Percentiles rank a stretch among this genome's conserved stretches.
Evolutionary conservation across 2,797 vertebrate genomes (phyloP).

Genomic region (Amblyraja radiata): DNA sequence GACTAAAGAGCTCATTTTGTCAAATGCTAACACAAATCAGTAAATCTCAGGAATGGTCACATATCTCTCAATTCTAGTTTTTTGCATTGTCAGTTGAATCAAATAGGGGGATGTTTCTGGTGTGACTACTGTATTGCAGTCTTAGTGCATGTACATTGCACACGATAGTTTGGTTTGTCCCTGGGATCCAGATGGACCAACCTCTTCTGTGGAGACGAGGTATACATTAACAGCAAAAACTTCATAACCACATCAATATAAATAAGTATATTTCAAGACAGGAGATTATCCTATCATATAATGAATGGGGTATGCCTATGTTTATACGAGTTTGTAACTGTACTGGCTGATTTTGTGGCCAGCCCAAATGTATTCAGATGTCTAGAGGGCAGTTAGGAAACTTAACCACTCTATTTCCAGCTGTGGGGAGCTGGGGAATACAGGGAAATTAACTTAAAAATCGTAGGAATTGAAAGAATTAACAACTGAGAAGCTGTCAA

Average conservation of each 20-base stretch:
- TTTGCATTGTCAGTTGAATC: neutral
- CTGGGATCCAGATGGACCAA: constrained; percentile 4
- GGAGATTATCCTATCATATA: neutral
- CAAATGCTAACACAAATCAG: too few species aligned
- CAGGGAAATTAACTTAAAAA: neutral
- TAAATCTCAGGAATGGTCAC: too few species aligned
- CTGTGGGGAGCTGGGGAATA: neutral
- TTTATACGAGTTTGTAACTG: neutral
- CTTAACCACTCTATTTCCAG: neutral
- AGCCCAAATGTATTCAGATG: neutral
- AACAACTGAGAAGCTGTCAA: neutral
- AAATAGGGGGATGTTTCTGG: neutral
- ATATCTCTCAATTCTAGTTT: neutral
- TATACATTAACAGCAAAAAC: constrained; percentile 4
- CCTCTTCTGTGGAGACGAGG: neutral
- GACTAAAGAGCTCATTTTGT: too few species aligned
- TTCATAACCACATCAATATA: constrained; percentile 9
- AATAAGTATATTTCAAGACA: constrained; percentile 4
- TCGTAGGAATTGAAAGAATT: neutral
- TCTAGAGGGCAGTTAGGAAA: neutral
- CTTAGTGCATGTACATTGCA: neutral
- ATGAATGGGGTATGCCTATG: neutral
- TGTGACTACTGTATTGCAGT: neutral
- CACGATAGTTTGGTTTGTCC: neutral
- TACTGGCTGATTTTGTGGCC: neutral